phyloP scores from a whole-genome alignment of 2,888 invertebrate species.

The Leptinotarsa tumamoca region DNA sequence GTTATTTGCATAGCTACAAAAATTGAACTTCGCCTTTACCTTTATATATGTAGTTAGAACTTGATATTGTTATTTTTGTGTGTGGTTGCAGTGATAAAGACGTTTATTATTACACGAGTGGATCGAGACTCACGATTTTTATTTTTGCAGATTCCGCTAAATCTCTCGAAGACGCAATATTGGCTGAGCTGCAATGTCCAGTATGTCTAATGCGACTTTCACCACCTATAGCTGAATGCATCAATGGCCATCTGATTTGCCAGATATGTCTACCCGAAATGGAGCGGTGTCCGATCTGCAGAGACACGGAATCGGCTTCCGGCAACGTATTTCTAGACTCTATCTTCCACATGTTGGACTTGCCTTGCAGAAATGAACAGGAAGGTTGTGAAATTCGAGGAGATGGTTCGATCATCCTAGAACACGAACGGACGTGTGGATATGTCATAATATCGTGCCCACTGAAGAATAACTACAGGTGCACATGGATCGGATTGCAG shows the following conservation, averaged over 20 bases:
- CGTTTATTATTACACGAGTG: too few relatives aligned
- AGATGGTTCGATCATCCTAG: constrained; percentile 34
- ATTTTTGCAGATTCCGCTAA: too few relatives aligned
- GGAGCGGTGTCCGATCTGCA: constrained; percentile 40
- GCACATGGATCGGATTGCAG: constrained; percentile 23
- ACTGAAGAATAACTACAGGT: neutral
- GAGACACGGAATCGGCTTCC: constrained; percentile 23
- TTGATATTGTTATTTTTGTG: too few relatives aligned
- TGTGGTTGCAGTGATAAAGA: too few relatives aligned
- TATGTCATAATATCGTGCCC: constrained; percentile 31
- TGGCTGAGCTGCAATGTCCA: constrained; percentile 44
- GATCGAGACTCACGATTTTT: too few relatives aligned
- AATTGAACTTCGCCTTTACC: too few relatives aligned
- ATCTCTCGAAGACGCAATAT: neutral
- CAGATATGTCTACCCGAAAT: constrained; percentile 43
- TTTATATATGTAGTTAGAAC: too few relatives aligned
- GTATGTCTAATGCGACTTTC: constrained; percentile 50
- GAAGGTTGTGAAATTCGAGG: constrained; percentile 44
- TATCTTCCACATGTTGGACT: constrained; percentile 29
- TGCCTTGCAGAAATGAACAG: constrained; percentile 46
- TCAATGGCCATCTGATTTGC: constrained; percentile 53
- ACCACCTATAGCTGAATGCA: constrained; percentile 53
- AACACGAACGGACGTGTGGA: constrained; percentile 47
- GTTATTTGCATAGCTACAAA: too few relatives aligned
- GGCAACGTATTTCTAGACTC: constrained; percentile 28